Percentiles rank a stretch among this genome's conserved stretches.
Evolutionary conservation across 2,888 invertebrate genomes (phyloP).

Genomic region (Hirtodrosophila duncani): DNA sequence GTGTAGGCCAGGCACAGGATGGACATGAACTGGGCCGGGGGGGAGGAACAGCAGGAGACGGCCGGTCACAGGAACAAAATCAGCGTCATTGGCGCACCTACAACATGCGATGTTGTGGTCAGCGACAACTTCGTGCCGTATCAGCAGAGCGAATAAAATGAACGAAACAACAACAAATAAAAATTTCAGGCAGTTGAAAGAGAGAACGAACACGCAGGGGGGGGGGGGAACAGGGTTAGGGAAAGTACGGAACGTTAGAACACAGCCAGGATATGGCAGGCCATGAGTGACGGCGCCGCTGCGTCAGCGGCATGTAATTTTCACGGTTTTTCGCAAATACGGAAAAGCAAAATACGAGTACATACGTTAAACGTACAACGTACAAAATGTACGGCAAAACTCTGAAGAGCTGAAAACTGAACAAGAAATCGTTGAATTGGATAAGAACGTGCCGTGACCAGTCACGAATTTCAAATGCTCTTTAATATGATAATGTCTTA

Average conservation of each 20-base stretch:
- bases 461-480: conserved; percentile 24
- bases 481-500: not conserved
- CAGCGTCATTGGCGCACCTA: conserved; percentile 76
- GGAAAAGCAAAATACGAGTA: conserved; percentile 51
- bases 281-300: conserved; percentile 64
- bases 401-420: conserved; percentile 45
- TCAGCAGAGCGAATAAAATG: conserved; percentile 64
- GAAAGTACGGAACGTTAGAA: not conserved
- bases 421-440: conserved; percentile 20
- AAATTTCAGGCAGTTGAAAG: conserved; percentile 4
- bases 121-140: conserved; percentile 70
- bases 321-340: conserved; percentile 62
- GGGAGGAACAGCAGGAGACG: too few species aligned
- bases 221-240: not conserved
- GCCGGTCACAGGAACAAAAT: conserved; percentile 73
- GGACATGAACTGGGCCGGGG: too few species aligned
- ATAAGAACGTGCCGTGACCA: too few species aligned
- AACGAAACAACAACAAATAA: conserved; percentile 23
- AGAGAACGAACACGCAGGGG: conserved; percentile 21
- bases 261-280: not conserved
- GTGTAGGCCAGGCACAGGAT: conserved; percentile 47
- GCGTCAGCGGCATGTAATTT: conserved; percentile 67
- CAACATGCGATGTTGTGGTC: conserved; percentile 75
- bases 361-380: conserved; percentile 35
- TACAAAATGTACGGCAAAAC: too few species aligned